These are phyloP conservation scores for Prorops nasuta DNA, from an alignment of 1,140 invertebrate species.

Conservation along the genomic window DNA sequence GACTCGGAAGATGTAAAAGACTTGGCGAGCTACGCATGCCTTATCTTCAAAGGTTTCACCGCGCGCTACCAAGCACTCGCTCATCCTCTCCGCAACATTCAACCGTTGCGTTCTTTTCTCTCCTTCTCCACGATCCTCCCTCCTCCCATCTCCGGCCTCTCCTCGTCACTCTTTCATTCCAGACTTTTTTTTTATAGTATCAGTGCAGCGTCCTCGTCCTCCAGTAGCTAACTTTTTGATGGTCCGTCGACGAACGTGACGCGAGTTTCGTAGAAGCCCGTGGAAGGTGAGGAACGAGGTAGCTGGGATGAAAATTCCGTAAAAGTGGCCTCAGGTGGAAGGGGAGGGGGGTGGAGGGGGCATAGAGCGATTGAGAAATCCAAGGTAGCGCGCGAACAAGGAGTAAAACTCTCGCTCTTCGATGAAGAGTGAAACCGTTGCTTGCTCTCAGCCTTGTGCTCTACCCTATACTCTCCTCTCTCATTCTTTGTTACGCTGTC, in stretches of 20 bases:
- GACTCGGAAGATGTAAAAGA: background rate
- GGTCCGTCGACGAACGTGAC: too few relatives aligned
- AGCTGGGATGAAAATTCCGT: too few relatives aligned
- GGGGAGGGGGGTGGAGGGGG: too few relatives aligned
- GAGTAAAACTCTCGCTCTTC: background rate
- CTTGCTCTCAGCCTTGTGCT: slow-evolving; percentile 1
- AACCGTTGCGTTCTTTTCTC: background rate
- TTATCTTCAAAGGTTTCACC: background rate
- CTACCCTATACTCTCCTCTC: too few relatives aligned
- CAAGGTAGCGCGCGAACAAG: background rate
- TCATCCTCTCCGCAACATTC: background rate
- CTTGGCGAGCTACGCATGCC: background rate
- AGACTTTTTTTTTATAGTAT: too few relatives aligned
- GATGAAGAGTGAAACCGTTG: slow-evolving; percentile 1
- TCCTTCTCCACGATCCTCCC: background rate
- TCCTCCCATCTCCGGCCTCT: background rate
- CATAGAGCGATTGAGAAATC: background rate
- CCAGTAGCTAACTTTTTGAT: too few relatives aligned
- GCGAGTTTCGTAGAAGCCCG: too few relatives aligned
- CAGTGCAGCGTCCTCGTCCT: too few relatives aligned
- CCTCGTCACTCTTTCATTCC: background rate
- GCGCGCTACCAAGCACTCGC: background rate
- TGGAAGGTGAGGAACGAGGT: too few relatives aligned
- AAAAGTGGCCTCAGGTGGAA: too few relatives aligned
- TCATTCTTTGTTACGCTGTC: too few relatives aligned